Conservation (phyloP, 2,113 vertebrate genomes). For the Paracanthobrama guichenoti region DNA sequence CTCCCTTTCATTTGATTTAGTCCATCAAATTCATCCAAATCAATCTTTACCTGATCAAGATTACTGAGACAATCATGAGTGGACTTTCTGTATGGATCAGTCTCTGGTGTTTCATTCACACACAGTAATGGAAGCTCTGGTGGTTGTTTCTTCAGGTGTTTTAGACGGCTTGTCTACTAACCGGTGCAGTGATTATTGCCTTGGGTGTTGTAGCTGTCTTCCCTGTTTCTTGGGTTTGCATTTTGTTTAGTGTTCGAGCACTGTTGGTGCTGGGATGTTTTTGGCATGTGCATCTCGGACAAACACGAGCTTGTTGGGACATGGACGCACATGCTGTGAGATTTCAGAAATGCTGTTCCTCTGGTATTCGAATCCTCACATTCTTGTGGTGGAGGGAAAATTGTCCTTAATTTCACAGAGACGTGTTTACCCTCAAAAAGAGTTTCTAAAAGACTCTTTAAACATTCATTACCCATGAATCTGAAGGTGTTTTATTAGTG, state of each 20-base stretch:
- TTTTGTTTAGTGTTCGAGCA: conserved; percentile 39
- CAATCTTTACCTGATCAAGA: neutral
- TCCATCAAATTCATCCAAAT: neutral
- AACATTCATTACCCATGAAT: neutral
- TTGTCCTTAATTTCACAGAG: neutral
- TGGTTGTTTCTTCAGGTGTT: conserved; percentile 15
- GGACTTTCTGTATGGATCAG: neutral
- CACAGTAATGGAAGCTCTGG: conserved; percentile 61
- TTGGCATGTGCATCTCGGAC: conserved; percentile 62
- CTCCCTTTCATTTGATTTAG: conserved; percentile 8
- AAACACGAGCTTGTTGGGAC: conserved; percentile 60
- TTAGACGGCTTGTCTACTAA: conserved; percentile 61
- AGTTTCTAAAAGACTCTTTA: too few relatives aligned
- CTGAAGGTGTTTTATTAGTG: neutral
- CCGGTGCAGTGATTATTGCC: conserved; percentile 49
- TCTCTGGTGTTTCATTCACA: neutral
- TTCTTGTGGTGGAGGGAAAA: conserved; percentile 64
- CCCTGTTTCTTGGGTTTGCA: conserved; percentile 35
- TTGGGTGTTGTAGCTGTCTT: conserved; percentile 50
- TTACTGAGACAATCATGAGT: neutral
- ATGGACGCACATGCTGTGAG: conserved; percentile 47
- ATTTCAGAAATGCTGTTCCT: conserved; percentile 29
- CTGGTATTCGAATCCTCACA: conserved; percentile 53
- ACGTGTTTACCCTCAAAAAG: neutral
- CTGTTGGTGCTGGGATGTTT: conserved; percentile 1